Conservation (phyloP, 2,888 invertebrate species). For the Tridacna gigas region DNA sequence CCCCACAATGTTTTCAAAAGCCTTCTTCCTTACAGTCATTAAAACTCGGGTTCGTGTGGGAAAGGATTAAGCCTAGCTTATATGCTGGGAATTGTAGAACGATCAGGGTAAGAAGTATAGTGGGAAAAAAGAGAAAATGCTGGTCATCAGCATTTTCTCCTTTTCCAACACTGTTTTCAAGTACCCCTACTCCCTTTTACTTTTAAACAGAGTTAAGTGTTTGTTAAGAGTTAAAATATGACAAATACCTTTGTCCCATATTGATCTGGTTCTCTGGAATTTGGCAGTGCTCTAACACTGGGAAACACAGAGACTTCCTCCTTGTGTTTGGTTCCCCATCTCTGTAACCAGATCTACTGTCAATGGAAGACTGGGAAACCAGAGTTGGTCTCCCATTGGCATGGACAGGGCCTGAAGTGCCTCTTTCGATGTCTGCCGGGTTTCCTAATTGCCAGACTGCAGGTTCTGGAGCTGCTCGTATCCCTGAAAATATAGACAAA, state of each 20-base stretch:
- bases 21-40: background rate
- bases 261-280: slow-evolving; percentile 71
- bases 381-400: slow-evolving; percentile 1
- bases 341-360: slow-evolving; percentile 60
- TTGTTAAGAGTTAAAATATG: background rate
- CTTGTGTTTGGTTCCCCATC: slow-evolving; percentile 74
- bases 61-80: too few relatives aligned
- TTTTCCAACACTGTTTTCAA: too few relatives aligned
- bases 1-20: background rate
- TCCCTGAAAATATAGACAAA: slow-evolving; percentile 28
- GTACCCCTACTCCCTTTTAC: too few relatives aligned
- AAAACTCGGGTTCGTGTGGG: background rate
- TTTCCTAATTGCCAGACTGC: slow-evolving; percentile 48
- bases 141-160: too few relatives aligned
- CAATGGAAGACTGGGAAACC: background rate
- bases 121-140: too few relatives aligned
- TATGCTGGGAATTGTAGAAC: too few relatives aligned
- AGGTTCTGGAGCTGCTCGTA: slow-evolving; percentile 33
- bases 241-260: slow-evolving; percentile 75
- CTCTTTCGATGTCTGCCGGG: slow-evolving; percentile 27
- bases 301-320: slow-evolving; percentile 72
- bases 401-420: slow-evolving; percentile 20
- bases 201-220: too few relatives aligned
- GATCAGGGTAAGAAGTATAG: too few relatives aligned
- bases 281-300: slow-evolving; percentile 73